Evolutionary conservation across 2,797 vertebrate species (phyloP).

Genomic region (Xiphophorus birchmanni): DNA sequence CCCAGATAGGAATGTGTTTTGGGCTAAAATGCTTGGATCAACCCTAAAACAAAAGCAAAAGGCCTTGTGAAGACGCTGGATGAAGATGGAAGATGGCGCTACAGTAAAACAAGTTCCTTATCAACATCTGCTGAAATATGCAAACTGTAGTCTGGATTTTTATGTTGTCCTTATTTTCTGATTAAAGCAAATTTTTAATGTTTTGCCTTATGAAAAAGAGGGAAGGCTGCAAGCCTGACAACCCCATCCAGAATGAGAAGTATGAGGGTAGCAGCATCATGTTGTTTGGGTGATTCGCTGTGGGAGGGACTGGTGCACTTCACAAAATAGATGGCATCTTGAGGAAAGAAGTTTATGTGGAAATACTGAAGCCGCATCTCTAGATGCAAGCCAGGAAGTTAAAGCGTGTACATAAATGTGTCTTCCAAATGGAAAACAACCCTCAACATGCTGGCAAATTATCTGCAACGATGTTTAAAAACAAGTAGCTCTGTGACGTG

Average conservation of each 20-base stretch:
- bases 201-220: neutral
- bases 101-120: neutral
- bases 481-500: neutral
- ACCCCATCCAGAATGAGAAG: neutral
- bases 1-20: neutral
- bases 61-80: neutral
- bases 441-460: neutral
- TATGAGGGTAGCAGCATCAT: neutral
- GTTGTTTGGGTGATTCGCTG: neutral
- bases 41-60: neutral
- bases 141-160: neutral
- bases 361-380: neutral
- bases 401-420: neutral
- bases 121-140: neutral
- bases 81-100: neutral
- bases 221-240: neutral
- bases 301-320: neutral
- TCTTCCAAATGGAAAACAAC: neutral
- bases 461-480: neutral
- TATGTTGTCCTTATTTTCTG: no score
- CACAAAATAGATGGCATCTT: neutral
- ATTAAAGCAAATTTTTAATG: neutral
- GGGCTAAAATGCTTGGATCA: neutral
- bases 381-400: neutral
- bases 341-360: neutral